A percentile compares a stretch with the other conserved stretches of the same genome.
These are phyloP conservation scores for Parazoanthus atlanticus DNA, from an alignment of 92 coral and sea anemone genomes.

Conservation along the genomic window DNA sequence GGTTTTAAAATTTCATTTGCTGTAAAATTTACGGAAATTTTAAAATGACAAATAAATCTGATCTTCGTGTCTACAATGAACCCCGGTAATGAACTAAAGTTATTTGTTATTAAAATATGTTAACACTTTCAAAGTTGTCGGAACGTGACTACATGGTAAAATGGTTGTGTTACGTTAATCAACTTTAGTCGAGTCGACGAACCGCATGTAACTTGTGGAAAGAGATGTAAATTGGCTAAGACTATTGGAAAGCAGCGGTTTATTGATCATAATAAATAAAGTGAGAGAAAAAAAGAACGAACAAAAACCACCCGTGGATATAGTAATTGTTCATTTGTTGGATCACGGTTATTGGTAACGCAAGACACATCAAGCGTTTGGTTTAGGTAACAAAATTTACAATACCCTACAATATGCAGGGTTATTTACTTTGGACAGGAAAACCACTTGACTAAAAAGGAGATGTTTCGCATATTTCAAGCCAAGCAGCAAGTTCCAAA, in stretches of 20 bases:
- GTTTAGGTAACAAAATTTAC: background rate
- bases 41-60: background rate
- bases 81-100: too few relatives aligned
- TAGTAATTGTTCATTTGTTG: background rate
- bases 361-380: background rate
- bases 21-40: background rate
- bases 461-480: conserved; percentile 17
- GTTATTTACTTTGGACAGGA: background rate
- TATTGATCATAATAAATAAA: too few relatives aligned
- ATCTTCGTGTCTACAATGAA: background rate
- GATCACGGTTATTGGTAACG: background rate
- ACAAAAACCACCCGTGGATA: too few relatives aligned
- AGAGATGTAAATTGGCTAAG: too few relatives aligned
- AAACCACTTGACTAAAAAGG: background rate
- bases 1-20: background rate
- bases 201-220: background rate
- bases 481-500: background rate
- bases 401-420: background rate
- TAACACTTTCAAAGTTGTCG: background rate
- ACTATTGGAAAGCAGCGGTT: too few relatives aligned
- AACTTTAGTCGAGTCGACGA: background rate
- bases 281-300: too few relatives aligned
- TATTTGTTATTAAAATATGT: background rate
- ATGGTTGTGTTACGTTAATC: background rate
- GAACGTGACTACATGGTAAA: background rate